A percentile compares a stretch with the other conserved stretches of the same genome.
These are phyloP conservation scores for Vidua chalybeata DNA, from an alignment of 2,113 vertebrate genomes.

Conservation along the genomic window DNA sequence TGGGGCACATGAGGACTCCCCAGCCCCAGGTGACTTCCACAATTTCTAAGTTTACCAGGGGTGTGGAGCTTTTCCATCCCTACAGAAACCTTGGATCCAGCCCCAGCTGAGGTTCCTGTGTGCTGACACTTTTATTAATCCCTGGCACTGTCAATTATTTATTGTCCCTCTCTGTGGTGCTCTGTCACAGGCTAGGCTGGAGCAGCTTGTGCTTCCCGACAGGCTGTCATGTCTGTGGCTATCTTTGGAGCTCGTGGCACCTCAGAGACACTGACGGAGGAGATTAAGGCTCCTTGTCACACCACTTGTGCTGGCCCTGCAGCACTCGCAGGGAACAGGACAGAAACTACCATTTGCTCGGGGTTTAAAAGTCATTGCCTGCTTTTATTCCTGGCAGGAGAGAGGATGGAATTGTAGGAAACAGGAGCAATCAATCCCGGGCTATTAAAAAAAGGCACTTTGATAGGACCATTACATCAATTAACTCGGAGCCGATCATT, in stretches of 20 bases:
- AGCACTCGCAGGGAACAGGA: background rate
- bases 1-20: background rate
- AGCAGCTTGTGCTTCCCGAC: background rate
- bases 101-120: background rate
- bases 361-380: background rate
- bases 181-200: background rate
- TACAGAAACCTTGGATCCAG: background rate
- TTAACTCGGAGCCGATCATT: background rate
- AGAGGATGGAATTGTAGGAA: background rate
- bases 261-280: background rate
- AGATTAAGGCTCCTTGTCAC: background rate
- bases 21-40: background rate
- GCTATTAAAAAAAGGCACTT: background rate
- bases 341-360: background rate
- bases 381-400: background rate
- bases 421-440: background rate
- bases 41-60: rapidly evolving
- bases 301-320: background rate
- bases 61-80: background rate
- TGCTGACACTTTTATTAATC: background rate
- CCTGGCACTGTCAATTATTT: background rate
- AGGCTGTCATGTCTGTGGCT: background rate
- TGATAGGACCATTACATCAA: background rate
- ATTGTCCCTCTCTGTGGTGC: background rate
- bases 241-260: background rate